A percentile compares a stretch with the other conserved stretches of the same genome.
Evolutionary conservation across 1,140 invertebrate genomes (phyloP).

Genomic region (Cydia amplana): DNA sequence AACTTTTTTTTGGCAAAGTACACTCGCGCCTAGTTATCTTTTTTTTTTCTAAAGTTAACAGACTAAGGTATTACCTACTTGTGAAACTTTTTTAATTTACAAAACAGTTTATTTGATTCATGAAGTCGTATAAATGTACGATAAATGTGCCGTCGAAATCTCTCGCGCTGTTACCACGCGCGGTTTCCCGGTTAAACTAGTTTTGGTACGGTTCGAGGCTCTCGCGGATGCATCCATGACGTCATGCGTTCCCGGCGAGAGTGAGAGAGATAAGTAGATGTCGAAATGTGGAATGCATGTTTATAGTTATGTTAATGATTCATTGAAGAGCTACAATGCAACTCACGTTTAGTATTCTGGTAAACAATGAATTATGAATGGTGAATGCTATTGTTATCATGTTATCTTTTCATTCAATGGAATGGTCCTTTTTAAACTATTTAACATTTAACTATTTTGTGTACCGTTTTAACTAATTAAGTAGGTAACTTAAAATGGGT

Average conservation of each 20-base stretch:
- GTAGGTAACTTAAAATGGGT: neutral
- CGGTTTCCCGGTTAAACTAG: conserved; percentile 31
- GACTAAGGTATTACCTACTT: neutral
- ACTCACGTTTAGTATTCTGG: conserved; percentile 13
- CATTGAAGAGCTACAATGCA: conserved; percentile 34
- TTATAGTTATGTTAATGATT: conserved; percentile 38
- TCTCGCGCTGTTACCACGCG: conserved; percentile 21
- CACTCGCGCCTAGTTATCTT: neutral
- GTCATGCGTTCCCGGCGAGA: conserved; percentile 13
- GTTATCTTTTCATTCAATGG: neutral
- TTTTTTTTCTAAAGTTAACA: neutral
- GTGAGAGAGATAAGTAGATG: conserved; percentile 39
- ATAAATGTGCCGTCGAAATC: neutral
- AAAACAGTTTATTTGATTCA: neutral
- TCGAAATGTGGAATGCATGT: conserved; percentile 22
- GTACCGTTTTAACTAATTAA: neutral
- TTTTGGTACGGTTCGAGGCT: conserved; percentile 24
- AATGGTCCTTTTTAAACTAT: neutral
- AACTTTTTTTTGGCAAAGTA: neutral
- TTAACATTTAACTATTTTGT: neutral
- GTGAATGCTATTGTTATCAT: neutral
- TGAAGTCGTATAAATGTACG: conserved; percentile 3
- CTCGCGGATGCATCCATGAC: conserved; percentile 26
- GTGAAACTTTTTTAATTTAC: conserved; percentile 8
- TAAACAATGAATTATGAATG: conserved; percentile 7